Percentiles rank a stretch among this genome's conserved stretches.
phyloP scores from a whole-genome alignment of 2,797 vertebrate genomes.

The Cirrhinus mrigala region DNA sequence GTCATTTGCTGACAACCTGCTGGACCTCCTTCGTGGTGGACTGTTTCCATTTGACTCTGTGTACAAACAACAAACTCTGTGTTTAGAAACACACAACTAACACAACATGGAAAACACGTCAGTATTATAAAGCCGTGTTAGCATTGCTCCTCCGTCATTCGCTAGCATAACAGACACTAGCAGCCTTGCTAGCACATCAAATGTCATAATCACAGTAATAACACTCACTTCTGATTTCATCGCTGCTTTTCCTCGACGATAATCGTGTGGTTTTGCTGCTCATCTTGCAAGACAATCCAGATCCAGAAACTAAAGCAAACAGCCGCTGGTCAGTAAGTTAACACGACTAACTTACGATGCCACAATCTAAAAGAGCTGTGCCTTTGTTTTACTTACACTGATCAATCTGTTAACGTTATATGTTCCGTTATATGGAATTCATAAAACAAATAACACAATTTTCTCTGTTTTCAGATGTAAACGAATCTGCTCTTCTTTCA shows the following conservation, averaged over 20 bases:
- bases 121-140: neutral
- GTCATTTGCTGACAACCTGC: slow-evolving; percentile 57
- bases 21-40: slow-evolving; percentile 55
- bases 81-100: neutral
- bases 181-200: neutral
- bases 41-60: slow-evolving; percentile 42
- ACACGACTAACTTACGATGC: neutral
- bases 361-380: neutral
- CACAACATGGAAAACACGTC: neutral
- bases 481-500: neutral
- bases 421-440: neutral
- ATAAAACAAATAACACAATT: neutral
- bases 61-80: neutral
- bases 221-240: slow-evolving; percentile 44
- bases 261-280: slow-evolving; percentile 53
- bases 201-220: neutral
- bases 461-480: neutral
- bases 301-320: neutral
- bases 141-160: too few relatives aligned
- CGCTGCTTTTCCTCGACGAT: slow-evolving; percentile 27
- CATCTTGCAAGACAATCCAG: slow-evolving; percentile 48
- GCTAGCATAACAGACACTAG: neutral
- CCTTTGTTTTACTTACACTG: neutral
- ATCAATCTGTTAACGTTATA: neutral
- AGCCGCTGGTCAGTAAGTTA: neutral